phyloP scores from a whole-genome alignment of 2,113 vertebrate species.

The Cacatua alba region DNA sequence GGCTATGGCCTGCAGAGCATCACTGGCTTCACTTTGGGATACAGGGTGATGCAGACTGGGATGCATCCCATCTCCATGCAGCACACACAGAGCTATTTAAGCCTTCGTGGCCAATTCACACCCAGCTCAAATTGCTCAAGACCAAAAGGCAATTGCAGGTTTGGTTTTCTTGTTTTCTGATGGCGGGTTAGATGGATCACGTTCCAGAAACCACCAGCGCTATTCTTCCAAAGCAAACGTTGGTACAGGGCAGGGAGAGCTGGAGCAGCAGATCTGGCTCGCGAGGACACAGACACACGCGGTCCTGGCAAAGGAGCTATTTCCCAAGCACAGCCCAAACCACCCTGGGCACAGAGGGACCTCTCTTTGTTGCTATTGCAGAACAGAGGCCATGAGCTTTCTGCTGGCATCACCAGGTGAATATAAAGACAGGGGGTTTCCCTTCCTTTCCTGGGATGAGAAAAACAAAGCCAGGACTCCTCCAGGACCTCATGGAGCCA shows the following conservation, averaged over 20 bases:
- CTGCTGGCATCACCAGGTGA: neutral
- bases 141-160: neutral
- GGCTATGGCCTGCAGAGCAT: neutral
- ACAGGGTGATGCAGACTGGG: fast-evolving
- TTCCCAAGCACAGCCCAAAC: neutral
- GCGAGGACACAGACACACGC: fast-evolving
- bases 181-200: neutral
- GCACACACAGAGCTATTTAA: neutral
- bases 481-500: neutral
- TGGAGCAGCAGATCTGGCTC: neutral
- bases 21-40: fast-evolving
- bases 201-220: conserved; percentile 1
- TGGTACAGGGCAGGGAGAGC: neutral
- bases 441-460: neutral
- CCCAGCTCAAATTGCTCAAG: conserved; percentile 26
- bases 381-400: neutral
- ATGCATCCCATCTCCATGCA: neutral
- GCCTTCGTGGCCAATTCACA: neutral
- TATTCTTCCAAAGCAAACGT: conserved; percentile 22
- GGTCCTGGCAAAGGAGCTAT: neutral
- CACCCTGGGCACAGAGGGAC: neutral
- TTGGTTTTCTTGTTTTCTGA: conserved; percentile 39
- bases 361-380: fast-evolving
- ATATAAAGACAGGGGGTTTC: fast-evolving
- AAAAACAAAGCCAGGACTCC: neutral